Base-by-base conservation (phyloP, 2,888 invertebrate genomes). In the Nebria salina region DNA sequence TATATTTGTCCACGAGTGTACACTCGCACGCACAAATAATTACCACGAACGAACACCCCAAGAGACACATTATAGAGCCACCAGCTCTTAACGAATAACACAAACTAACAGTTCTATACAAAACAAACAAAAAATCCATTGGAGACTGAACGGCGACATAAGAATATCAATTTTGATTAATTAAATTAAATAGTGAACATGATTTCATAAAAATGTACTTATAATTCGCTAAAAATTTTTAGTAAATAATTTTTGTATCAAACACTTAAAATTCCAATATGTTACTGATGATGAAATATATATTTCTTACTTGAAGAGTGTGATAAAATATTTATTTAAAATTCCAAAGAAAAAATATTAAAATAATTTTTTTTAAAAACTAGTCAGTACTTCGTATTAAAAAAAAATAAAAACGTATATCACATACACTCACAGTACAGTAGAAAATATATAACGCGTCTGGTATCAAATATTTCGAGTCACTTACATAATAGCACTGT, bases 81-180 rank as follows among this genome's bases (percentile, higher is more conserved):
- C 13, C 26, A 15, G 3, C 70, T 68, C 70, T 26, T 34, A 70
- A 25, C 11, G 70, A 70, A 70, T 26, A 25, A 70, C 70, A 25
- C 6, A 70, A 70, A 66, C 13, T 13, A 7, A 70, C 25, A 70
- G 34, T 70, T 25, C 70, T 25, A 11, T 20, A 13, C 20, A 70
- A 85, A 84, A 83, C 83, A 86, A 85, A 83, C 82, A 86, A 13
- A 54, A 54, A 11, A 3, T 54, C 54, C 54, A 34, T 34, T 34
- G 34, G 54, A 54, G 8, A 1, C 54, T 54, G 54, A 54, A 54
- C 7, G 13, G 7, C 54, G 54, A 13, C 2, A 54, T 54, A 7
- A 3, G 8, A 2, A 54, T 11, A 54, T 11, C 13, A 7, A 13
- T 6, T 13, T 5, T 7, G 4, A 8, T 13, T 54, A 54, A 54